A percentile compares a stretch with the other conserved stretches of the same genome.
These are phyloP conservation scores for Kryphioiulus occultus DNA, from an alignment of 2,888 invertebrate species.

Conservation along the genomic window DNA sequence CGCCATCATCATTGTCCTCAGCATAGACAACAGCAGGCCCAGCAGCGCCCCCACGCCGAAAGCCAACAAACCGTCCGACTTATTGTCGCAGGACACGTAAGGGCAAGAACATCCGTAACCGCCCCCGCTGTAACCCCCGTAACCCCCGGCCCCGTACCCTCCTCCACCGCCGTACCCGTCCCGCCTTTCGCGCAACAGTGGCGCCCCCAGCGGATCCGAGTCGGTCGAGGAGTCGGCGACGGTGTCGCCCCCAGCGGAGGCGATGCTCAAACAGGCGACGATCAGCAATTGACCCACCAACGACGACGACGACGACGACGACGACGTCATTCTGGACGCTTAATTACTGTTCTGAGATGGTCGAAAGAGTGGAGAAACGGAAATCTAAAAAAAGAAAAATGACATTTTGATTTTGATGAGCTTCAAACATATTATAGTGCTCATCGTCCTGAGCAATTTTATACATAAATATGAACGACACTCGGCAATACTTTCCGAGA, in stretches of 20 bases:
- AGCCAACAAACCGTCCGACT: constrained; percentile 45
- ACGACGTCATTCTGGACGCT: no score
- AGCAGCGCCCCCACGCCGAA: constrained; percentile 52
- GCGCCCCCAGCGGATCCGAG: not conserved
- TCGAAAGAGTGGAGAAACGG: no score
- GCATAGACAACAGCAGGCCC: constrained; percentile 49
- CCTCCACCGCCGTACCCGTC: constrained; percentile 42
- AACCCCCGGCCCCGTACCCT: not conserved
- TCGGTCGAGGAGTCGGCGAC: not conserved
- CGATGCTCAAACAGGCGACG: not conserved
- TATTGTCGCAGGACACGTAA: constrained; percentile 48
- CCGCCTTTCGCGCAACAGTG: constrained; percentile 41
- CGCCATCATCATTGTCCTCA: constrained; percentile 43
- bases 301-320: not conserved
- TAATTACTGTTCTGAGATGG: no score
- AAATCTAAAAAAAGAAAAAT: no score
- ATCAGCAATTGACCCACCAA: not conserved
- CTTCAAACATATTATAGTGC: no score
- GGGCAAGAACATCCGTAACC: constrained; percentile 52
- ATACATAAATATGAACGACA: no score
- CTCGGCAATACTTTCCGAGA: no score
- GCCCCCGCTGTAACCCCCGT: not conserved
- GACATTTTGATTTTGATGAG: no score
- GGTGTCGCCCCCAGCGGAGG: not conserved
- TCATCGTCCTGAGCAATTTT: no score